phyloP scores from a whole-genome alignment of 1,140 invertebrate species.

The Drosophila melanica region DNA sequence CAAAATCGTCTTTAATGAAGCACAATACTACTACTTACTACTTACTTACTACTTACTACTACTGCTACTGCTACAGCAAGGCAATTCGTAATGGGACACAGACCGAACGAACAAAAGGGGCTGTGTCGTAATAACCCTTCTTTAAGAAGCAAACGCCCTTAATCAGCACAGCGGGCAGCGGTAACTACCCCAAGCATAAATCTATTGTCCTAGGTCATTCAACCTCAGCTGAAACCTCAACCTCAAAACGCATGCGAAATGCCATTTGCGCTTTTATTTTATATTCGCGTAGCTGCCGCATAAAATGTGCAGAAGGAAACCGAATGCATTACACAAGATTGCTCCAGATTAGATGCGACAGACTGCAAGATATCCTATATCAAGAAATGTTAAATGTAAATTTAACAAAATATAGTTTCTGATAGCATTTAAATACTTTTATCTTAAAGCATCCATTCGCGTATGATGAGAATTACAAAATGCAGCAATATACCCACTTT shows the following conservation, averaged over 20 bases:
- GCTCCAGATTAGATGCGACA: background rate
- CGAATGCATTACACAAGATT: constrained; percentile 41
- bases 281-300: constrained; percentile 63
- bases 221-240: constrained; percentile 65
- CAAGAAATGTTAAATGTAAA: background rate
- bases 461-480: too few relatives aligned
- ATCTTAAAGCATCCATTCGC: too few relatives aligned
- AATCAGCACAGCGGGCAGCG: constrained; percentile 77
- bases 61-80: background rate
- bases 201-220: constrained; percentile 82
- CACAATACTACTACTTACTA: constrained; percentile 8
- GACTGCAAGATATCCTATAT: background rate
- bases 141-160: constrained; percentile 75
- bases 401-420: background rate
- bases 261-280: constrained; percentile 74
- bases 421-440: background rate
- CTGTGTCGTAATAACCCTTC: constrained; percentile 65
- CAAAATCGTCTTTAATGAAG: constrained; percentile 53
- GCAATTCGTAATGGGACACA: constrained; percentile 63
- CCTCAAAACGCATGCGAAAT: constrained; percentile 70
- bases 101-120: constrained; percentile 20
- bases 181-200: constrained; percentile 78
- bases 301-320: constrained; percentile 63
- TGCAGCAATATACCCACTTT: background rate
- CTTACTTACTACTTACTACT: background rate